Conservation (phyloP, 1,140 invertebrate species). For the Zaprionus gabonicus region DNA sequence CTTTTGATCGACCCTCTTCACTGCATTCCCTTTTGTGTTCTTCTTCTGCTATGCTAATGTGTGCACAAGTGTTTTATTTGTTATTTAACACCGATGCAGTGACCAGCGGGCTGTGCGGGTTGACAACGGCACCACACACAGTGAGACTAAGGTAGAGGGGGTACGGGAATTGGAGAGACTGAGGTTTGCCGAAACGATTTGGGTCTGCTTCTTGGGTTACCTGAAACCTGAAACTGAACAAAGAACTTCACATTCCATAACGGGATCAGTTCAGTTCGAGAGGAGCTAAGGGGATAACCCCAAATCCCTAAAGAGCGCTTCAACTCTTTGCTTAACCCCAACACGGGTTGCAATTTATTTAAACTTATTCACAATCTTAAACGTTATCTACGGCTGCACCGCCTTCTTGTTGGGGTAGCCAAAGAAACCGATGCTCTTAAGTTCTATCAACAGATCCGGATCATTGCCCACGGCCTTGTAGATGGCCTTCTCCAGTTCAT, state of each 20-base stretch:
- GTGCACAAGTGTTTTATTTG: conserved; percentile 82
- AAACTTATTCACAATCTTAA: conserved; percentile 2
- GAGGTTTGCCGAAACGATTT: conserved; percentile 7
- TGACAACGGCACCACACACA: conserved; percentile 45
- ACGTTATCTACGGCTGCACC: background rate
- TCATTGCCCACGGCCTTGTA: conserved; percentile 87
- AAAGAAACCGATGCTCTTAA: conserved; percentile 86
- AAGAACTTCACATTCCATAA: conserved; percentile 5
- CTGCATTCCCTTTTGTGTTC: conserved; percentile 51
- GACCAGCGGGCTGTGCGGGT: conserved; percentile 63
- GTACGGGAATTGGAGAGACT: too few relatives aligned
- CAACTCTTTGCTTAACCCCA: background rate
- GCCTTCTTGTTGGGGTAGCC: conserved; percentile 72
- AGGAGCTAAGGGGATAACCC: background rate
- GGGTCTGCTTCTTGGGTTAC: background rate
- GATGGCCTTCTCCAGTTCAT: conserved; percentile 87
- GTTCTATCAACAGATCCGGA: conserved; percentile 86
- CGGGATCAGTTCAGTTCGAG: background rate
- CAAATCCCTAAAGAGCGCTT: too few relatives aligned
- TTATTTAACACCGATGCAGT: conserved; percentile 74
- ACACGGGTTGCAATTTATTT: conserved; percentile 1
- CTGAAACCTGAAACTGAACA: background rate
- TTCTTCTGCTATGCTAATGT: conserved; percentile 64
- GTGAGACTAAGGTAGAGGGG: conserved; percentile 5
- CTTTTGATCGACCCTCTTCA: conserved; percentile 52